Evolutionary conservation across 2,888 invertebrate genomes (phyloP).

Genomic region (Eilema depressum): DNA sequence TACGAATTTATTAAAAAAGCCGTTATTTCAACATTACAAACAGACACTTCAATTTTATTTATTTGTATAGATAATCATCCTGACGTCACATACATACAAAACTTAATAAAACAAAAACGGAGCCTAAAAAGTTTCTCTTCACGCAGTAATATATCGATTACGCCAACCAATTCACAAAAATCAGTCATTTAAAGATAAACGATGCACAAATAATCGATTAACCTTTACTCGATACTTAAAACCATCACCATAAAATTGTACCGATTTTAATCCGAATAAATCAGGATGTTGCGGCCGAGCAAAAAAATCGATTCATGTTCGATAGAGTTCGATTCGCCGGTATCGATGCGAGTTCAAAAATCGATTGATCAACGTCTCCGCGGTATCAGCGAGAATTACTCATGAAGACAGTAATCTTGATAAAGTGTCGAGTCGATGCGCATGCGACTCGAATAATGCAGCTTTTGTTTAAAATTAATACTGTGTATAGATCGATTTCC

Average conservation of each 20-base stretch:
- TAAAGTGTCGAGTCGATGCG: slow-evolving; percentile 65
- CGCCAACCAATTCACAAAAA: slow-evolving; percentile 34
- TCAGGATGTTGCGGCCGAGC: slow-evolving; percentile 50
- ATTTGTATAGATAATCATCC: not conserved
- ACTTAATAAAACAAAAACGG: not conserved
- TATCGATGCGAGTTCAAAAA: slow-evolving; percentile 62
- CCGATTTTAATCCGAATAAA: slow-evolving; percentile 57
- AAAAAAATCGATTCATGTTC: slow-evolving; percentile 44
- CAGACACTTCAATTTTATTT: too few species aligned
- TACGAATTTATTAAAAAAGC: too few species aligned
- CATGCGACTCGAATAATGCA: slow-evolving; percentile 42
- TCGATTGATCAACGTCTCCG: slow-evolving; percentile 80
- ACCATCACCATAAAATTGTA: slow-evolving; percentile 49
- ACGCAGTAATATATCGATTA: not conserved
- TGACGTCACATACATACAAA: not conserved
- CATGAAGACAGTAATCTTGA: slow-evolving; percentile 77
- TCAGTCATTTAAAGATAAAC: slow-evolving; percentile 20
- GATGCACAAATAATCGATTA: slow-evolving; percentile 35
- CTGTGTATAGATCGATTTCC: slow-evolving; percentile 22
- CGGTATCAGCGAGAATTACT: slow-evolving; percentile 74
- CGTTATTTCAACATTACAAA: too few species aligned
- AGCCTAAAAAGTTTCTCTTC: not conserved
- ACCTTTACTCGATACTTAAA: slow-evolving; percentile 41
- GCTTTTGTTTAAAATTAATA: slow-evolving; percentile 42
- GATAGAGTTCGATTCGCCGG: slow-evolving; percentile 48